These are phyloP conservation scores for Columba janthina DNA, from an alignment of 2,113 vertebrate species.

Conservation along the genomic window DNA sequence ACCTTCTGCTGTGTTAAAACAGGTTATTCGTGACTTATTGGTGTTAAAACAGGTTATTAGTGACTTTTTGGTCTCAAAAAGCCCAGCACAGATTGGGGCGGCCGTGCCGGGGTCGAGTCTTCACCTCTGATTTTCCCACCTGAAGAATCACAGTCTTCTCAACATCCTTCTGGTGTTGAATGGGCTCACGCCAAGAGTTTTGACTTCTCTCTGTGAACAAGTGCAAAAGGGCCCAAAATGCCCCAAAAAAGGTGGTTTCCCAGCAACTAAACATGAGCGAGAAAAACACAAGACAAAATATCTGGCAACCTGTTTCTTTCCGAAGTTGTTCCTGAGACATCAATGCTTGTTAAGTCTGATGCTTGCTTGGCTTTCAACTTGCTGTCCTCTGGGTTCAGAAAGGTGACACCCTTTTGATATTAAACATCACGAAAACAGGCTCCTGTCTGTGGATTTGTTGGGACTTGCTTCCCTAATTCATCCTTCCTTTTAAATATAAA, in stretches of 20 bases:
- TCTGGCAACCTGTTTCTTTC: background rate
- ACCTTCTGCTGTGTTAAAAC: background rate
- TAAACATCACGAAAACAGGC: background rate
- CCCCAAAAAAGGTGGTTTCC: background rate
- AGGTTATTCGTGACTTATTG: background rate
- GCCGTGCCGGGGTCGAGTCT: fast-evolving
- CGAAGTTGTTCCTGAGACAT: background rate
- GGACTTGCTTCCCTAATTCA: background rate
- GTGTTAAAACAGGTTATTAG: background rate
- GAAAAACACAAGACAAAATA: background rate
- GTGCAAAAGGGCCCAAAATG: background rate
- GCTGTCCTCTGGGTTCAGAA: background rate
- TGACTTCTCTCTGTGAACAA: background rate
- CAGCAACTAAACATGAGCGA: background rate
- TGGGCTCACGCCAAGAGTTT: fast-evolving
- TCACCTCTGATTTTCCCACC: background rate
- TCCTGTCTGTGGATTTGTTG: background rate
- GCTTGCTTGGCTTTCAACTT: background rate
- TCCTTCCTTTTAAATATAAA: background rate
- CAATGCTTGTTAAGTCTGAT: background rate
- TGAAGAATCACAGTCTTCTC: background rate
- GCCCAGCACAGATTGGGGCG: fast-evolving
- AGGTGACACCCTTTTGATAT: background rate
- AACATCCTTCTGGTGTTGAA: fast-evolving
- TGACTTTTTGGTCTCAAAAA: background rate